These are phyloP conservation scores for Fragum fragum DNA, from an alignment of 2,888 invertebrate genomes.

Conservation along the genomic window DNA sequence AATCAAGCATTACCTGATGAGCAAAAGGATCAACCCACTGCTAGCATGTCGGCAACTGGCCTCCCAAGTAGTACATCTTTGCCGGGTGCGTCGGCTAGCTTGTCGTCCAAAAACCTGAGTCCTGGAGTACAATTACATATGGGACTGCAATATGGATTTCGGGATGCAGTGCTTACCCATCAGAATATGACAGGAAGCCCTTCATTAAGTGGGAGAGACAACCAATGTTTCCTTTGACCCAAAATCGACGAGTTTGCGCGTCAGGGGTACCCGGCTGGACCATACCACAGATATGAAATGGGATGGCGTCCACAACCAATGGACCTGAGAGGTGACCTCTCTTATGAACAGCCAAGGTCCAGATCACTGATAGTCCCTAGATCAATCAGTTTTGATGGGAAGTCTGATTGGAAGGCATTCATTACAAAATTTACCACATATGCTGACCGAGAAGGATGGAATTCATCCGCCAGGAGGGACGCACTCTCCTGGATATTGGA, in stretches of 20 bases:
- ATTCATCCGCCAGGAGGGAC: not conserved
- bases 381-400: constrained; percentile 15
- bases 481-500: constrained; percentile 8
- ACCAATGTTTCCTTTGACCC: constrained; percentile 9
- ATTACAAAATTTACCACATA: not conserved
- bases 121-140: not conserved
- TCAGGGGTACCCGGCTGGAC: not conserved
- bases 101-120: not conserved
- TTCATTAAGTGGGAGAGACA: not conserved
- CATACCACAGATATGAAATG: constrained; percentile 4
- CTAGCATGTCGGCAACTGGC: not conserved
- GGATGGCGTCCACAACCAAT: not conserved
- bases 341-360: constrained; percentile 8
- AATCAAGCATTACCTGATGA: not conserved
- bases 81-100: not conserved
- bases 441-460: constrained; percentile 9
- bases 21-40: not conserved
- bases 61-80: not conserved
- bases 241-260: constrained; percentile 8
- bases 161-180: not conserved
- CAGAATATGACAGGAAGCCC: not conserved
- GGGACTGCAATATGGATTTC: not conserved
- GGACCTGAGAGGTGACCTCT: not conserved
- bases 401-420: constrained; percentile 10
- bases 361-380: not conserved